Evolutionary conservation across 2,888 invertebrate species (phyloP), one percentile per base, ranked within the genome.

Genomic region (Patella depressa): DNA sequence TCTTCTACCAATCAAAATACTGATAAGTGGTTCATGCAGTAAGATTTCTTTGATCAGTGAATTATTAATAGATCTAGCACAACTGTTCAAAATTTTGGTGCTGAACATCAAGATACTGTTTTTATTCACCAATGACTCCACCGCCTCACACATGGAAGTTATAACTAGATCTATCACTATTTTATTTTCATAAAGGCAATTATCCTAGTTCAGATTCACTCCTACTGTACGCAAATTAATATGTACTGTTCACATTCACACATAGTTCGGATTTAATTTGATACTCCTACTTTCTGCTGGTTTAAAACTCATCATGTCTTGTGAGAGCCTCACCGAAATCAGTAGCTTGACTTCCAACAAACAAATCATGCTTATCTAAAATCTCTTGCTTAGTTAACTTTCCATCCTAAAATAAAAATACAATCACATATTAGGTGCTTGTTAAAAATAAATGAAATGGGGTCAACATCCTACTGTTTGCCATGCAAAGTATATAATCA

Each of bases 341-440:
- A 0, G 99, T 99, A 1, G 98, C 99, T 91, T 99, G 99, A 0
- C 98, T 98, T 59, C 99, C 99, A 5, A 99, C 99, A 92, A 99
- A 99, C 14, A 98, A 93, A 92, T 99, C 99, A 91, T 98, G 98
- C 91, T 99, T 98, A 77, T 95, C 95, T 45, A 99, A 92, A 55
- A 99, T 95, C 92, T 99, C 99, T 0, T 95, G 94, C 91, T 96
- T 96, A 12, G 96, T 96, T 53, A 99, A 93, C 89, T 95, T 95
- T 86, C 96, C 96, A 92, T 99, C 99, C 14, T 93, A 86, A 34
- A 88, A 87, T 73, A 76, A 73, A 78, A 70, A 65, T 29, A 65
- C 14, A 19, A 65, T 45, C 45, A 45, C 34, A 34, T 34, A 4
- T 34, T 24, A 24, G 24, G 4, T 5, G 45, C 5, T 45, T 9